Evolutionary conservation across 2,113 vertebrate species (phyloP), one percentile per base, ranked within the genome.

Genomic region (Sander vitreus): DNA sequence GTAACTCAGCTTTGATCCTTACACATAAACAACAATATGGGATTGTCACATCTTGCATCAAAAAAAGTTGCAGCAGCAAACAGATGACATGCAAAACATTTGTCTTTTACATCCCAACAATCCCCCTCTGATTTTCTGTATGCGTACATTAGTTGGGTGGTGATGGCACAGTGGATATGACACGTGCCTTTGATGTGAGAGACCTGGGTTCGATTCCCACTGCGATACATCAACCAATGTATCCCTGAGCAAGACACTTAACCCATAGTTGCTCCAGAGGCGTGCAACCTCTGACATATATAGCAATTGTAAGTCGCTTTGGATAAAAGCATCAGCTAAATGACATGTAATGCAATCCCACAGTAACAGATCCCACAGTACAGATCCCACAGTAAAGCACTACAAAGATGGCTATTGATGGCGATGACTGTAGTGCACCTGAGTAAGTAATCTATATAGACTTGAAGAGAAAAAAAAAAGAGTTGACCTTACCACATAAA

Each of bases 1-100:
- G 65, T 36, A 62, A 55, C 33, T 47, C 54, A 25, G 66, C 69
- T 77, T 79, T 69, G 58, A 87, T 73, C 71, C 13, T 27, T 23
- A 25, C 27, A 25, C 27, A 33, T 47, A 62, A 69, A 70, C 13
- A 15, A 18, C 6, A 5, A 47, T 3, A 57, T 27, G 15, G 21
- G 48, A 30, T 30, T 51, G 9, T 55, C 30, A 76, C 43, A 68
- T 50, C 43, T 36, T n/a, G 48, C 39, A 73, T 73, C 43, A 72
- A 78, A 70, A 16, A 59, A 51, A 45, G 19, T 13, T 8, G 9
- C 2, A 1, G 51, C n/a, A 16, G 12, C 16, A 57, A 64, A 54
- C 25, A 19, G 23, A 25, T 43, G 12, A 55, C 33, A 51, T 70
- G 57, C 47, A 67, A 18, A 65, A 72, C 23, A 60, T 30, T 54